Evolutionary conservation across 2,113 vertebrate species (phyloP).

Genomic region (Halcyon senegalensis): DNA sequence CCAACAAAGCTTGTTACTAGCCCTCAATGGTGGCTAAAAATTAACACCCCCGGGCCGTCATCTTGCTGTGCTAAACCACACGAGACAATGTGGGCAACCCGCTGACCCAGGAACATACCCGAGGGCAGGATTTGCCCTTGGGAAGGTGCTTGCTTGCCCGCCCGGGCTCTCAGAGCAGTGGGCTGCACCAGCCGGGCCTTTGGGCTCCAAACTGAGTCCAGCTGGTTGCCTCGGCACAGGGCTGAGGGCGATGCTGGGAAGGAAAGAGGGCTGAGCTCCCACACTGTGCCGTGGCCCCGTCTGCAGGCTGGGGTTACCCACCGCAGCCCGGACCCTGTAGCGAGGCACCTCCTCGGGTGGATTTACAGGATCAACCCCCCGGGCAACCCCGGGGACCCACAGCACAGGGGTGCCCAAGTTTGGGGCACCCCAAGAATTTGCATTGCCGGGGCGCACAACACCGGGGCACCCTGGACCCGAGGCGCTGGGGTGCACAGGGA

Average conservation of each 20-base stretch:
- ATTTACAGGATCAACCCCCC: neutral
- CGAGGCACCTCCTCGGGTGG: neutral
- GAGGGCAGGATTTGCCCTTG: neutral
- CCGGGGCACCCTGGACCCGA: neutral
- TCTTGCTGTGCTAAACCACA: neutral
- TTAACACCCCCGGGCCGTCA: neutral
- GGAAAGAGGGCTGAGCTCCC: neutral
- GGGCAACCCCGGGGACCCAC: neutral
- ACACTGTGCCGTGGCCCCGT: accelerated
- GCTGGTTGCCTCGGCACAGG: neutral
- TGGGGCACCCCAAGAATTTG: neutral
- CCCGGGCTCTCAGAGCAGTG: neutral
- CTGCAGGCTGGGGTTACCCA: neutral
- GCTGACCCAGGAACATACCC: neutral
- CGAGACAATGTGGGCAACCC: neutral
- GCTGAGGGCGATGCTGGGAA: neutral
- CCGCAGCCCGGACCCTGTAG: neutral
- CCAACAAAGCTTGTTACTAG: neutral
- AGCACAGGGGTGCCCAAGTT: neutral
- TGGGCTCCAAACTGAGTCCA: neutral
- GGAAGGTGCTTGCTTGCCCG: neutral
- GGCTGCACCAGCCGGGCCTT: neutral
- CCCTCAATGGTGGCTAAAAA: neutral
- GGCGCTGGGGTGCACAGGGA: neutral
- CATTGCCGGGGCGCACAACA: neutral